Conservation (phyloP, 1,140 invertebrate species). For the Babylonia areolata region DNA sequence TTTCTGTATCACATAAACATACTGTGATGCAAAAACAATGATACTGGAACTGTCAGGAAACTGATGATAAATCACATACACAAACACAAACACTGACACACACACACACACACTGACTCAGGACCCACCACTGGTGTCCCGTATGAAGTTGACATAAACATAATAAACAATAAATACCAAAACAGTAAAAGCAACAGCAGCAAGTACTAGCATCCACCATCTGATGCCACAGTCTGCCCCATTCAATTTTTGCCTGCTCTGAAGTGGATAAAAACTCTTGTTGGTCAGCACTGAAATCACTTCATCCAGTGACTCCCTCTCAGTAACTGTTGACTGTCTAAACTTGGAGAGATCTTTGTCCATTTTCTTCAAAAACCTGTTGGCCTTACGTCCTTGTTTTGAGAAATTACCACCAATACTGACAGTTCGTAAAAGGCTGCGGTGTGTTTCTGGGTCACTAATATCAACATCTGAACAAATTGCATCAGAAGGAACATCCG, state of each 20-base stretch:
- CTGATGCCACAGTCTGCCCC: constrained; percentile 63
- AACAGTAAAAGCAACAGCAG: constrained; percentile 47
- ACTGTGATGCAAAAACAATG: too few relatives aligned
- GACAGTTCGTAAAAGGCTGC: constrained; percentile 62
- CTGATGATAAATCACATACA: too few relatives aligned
- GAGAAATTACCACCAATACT: constrained; percentile 64
- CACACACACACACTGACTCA: background rate
- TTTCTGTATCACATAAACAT: too few relatives aligned
- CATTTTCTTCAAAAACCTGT: constrained; percentile 67
- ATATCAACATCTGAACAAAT: constrained; percentile 46
- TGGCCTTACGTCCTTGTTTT: constrained; percentile 58
- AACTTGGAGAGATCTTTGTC: constrained; percentile 68
- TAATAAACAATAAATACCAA: constrained; percentile 46
- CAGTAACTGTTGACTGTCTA: constrained; percentile 48
- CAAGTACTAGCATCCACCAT: constrained; percentile 53
- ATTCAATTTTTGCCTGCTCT: constrained; percentile 36
- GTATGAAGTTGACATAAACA: background rate
- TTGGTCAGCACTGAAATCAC: constrained; percentile 68
- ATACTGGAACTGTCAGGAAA: too few relatives aligned
- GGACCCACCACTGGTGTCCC: background rate
- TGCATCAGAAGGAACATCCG: background rate
- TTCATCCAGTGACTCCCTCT: constrained; percentile 61
- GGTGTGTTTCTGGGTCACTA: constrained; percentile 66
- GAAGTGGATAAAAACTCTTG: constrained; percentile 61
- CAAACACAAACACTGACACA: background rate